Base-by-base conservation (phyloP, 2,888 invertebrate species). In the Amblyjoppa fuscipennis region DNA sequence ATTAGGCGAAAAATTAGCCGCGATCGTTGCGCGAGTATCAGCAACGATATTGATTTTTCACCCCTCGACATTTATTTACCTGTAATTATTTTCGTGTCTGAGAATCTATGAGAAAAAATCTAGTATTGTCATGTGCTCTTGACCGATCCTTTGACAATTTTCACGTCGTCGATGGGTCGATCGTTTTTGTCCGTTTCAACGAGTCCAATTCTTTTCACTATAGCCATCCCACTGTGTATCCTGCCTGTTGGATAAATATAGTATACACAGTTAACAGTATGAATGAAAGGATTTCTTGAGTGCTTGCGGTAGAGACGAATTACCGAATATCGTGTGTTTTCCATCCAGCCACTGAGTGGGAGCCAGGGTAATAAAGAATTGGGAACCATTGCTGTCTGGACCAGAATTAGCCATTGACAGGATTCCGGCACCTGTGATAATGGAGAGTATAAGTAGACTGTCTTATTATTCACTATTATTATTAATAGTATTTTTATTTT, bases 391-490 rank as follows among this genome's bases (percentile, higher is more conserved):
- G 6, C 98, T 97, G 92, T 99, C 96, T 0, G 99, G 99, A 0
- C 99, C 99, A 28, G 99, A 97, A 95, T 99, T 99, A 0, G 99
- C 99, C 99, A 99, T 99, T 0, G 99, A 99, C 51, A 97, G 90
- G 80, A 97, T 95, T 28, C 97, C 97, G 84, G 97, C 96, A 81
- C 96, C 96, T 96, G 89, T 34, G 91, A 91, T 66, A 76, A 82
- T 66, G 77, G 20, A 71, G 69, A 49, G 49, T 20, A 34, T 53
- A 56, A 53, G 4, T 49, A 49, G 4, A 49, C 34, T 34, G 34
- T 34, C 4, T 34, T 34, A 4, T 34, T 20, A 20, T 20, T 20
- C 20, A 20, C 20, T 20, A 20, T 20, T 20, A 20, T 20, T 20
- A 20, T 20, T 20, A 20, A 20, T 20, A 20, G 20, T 20, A 20